These are phyloP conservation scores for Salticus scenicus DNA, from an alignment of 2,888 invertebrate species.

Conservation along the genomic window DNA sequence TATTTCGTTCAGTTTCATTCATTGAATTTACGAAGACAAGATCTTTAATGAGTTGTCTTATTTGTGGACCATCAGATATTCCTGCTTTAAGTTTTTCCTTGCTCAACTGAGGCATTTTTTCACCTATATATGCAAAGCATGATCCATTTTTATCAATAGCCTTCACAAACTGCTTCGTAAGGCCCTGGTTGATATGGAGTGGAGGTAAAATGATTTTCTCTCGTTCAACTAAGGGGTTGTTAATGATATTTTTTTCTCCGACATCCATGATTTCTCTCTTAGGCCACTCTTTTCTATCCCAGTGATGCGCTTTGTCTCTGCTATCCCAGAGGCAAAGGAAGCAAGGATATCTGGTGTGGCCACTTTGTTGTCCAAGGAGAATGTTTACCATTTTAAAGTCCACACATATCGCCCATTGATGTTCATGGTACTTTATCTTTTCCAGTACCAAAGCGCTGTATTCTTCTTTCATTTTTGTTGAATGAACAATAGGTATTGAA, in stretches of 20 bases:
- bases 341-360: not conserved
- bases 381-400: not conserved
- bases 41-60: not conserved
- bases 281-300: not conserved
- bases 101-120: slow-evolving; percentile 1
- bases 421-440: not conserved
- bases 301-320: not conserved
- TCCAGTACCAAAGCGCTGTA: not conserved
- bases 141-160: not conserved
- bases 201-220: slow-evolving; percentile 31
- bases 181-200: not conserved
- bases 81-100: slow-evolving; percentile 31
- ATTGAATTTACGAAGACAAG: not conserved
- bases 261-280: not conserved
- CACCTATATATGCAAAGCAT: no score
- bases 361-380: not conserved
- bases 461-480: slow-evolving; percentile 18
- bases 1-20: not conserved
- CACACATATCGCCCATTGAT: slow-evolving; percentile 10
- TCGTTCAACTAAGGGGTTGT: slow-evolving; percentile 16
- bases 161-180: not conserved
- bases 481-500: slow-evolving; percentile 24
- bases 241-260: slow-evolving; percentile 22
- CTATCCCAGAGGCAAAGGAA: not conserved
- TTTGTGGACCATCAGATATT: slow-evolving; percentile 16